phyloP scores from a whole-genome alignment of 1,140 invertebrate species.

The Leguminivora glycinivorella region DNA sequence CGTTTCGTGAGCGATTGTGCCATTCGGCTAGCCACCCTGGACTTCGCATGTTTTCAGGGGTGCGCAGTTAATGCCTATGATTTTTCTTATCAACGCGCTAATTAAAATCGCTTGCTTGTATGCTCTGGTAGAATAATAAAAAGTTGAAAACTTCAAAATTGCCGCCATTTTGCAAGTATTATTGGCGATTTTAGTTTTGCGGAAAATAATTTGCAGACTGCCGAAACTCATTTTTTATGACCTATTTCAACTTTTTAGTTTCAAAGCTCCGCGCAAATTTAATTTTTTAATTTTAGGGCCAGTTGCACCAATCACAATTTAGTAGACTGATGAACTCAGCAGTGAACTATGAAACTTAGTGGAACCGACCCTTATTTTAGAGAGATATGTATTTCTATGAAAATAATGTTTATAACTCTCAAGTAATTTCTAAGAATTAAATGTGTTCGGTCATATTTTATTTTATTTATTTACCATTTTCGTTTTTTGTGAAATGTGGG shows the following conservation, averaged over 20 bases:
- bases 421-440: conserved; percentile 1
- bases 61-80: no score
- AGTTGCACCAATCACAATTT: no score
- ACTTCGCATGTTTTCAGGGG: not conserved
- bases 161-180: not conserved
- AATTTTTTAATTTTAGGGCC: not conserved
- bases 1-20: no score
- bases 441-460: not conserved
- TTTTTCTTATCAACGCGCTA: not conserved
- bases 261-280: no score
- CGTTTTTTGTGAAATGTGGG: no score
- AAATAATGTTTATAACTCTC: not conserved
- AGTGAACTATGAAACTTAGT: no score
- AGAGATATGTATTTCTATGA: not conserved
- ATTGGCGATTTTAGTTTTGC: not conserved
- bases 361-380: not conserved
- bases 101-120: not conserved
- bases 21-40: not conserved
- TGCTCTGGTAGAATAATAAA: not conserved
- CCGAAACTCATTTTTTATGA: no score
- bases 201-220: no score
- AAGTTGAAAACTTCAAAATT: not conserved
- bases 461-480: not conserved
- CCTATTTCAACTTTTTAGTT: no score
- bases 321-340: no score